These are phyloP conservation scores for Ptiloglossa arizonensis DNA, from an alignment of 1,140 invertebrate genomes.

Conservation along the genomic window DNA sequence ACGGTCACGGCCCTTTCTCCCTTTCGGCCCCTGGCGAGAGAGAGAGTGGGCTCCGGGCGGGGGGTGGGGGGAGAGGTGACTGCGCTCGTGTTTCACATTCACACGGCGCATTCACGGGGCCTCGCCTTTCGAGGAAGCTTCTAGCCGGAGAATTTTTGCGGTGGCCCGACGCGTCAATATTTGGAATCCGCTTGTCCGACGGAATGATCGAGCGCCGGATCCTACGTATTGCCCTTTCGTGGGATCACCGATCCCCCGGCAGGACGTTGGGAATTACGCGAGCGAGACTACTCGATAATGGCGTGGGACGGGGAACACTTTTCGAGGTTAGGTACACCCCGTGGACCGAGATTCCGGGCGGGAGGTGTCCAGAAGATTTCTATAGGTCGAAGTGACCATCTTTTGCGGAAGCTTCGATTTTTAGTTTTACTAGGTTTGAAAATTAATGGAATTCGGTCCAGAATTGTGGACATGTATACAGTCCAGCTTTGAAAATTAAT, in stretches of 20 bases:
- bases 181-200: constrained; percentile 56
- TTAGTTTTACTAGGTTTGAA: too few relatives aligned
- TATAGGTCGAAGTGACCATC: too few relatives aligned
- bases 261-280: background rate
- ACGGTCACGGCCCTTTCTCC: background rate
- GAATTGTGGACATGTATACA: too few relatives aligned
- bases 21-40: background rate
- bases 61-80: constrained; percentile 19
- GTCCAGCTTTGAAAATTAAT: too few relatives aligned
- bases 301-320: background rate
- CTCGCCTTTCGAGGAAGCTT: constrained; percentile 30
- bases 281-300: background rate
- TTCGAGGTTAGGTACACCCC: too few relatives aligned
- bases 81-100: constrained; percentile 59
- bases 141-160: constrained; percentile 26
- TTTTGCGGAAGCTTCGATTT: too few relatives aligned
- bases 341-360: too few relatives aligned
- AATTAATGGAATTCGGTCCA: too few relatives aligned
- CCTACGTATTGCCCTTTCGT: background rate
- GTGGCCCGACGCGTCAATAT: constrained; percentile 60
- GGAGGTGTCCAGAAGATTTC: too few relatives aligned
- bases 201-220: constrained; percentile 44
- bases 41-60: too few relatives aligned
- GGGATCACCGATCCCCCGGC: background rate
- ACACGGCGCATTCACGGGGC: constrained; percentile 19